Evolutionary conservation across 1,140 invertebrate species (phyloP).

Genomic region (Tyrophagus putrescentiae): DNA sequence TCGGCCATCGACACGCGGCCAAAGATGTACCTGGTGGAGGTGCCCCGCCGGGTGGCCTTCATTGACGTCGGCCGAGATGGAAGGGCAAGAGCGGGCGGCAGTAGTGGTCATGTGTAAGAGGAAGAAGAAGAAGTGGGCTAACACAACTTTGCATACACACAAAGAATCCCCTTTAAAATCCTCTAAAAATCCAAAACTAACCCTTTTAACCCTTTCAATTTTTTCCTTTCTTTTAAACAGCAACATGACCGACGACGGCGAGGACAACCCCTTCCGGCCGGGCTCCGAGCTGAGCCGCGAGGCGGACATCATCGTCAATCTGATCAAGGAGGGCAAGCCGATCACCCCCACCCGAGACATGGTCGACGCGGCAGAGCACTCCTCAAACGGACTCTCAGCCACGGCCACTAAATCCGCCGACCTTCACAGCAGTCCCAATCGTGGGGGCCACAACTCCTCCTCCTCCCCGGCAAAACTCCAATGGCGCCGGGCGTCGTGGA

Average conservation of each 20-base stretch:
- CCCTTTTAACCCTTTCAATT: neutral
- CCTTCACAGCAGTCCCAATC: neutral
- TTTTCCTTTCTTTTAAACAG: neutral
- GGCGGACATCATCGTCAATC: constrained; percentile 84
- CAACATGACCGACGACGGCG: constrained; percentile 53
- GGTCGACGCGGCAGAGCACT: neutral
- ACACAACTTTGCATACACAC: no score
- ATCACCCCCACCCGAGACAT: constrained; percentile 40
- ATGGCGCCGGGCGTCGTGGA: constrained; percentile 42
- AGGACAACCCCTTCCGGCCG: constrained; percentile 92
- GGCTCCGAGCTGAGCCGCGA: constrained; percentile 84
- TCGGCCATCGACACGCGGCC: constrained; percentile 3
- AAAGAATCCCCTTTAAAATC: no score
- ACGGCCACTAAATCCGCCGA: neutral
- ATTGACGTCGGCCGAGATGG: neutral
- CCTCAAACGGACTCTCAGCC: neutral
- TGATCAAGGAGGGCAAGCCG: constrained; percentile 75
- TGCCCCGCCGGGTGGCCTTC: constrained; percentile 13
- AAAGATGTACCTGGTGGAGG: constrained; percentile 14
- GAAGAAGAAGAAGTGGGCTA: no score
- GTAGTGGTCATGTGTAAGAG: no score
- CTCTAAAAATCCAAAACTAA: no score
- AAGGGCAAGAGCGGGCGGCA: no score
- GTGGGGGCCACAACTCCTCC: neutral
- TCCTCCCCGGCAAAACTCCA: neutral